Percentiles rank a stretch among this genome's conserved stretches.
Conservation (phyloP, 2,113 vertebrate species). For the Axis porcinus region DNA sequence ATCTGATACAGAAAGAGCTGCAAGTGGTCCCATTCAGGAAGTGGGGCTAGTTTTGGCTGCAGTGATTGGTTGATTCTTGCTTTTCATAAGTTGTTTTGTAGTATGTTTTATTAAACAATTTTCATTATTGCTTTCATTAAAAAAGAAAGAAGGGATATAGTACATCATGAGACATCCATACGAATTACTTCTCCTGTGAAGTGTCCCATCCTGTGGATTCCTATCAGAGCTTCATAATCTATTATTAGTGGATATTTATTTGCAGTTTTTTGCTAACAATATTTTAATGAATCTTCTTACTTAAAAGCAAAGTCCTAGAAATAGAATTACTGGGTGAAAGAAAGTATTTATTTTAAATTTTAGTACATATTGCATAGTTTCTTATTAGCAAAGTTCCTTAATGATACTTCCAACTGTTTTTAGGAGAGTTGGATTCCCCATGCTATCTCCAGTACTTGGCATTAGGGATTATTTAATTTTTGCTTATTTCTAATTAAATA, state of each 20-base stretch:
- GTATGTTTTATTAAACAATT: not conserved
- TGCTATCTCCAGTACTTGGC: not conserved
- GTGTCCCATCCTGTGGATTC: not conserved
- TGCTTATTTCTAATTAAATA: not conserved
- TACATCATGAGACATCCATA: not conserved
- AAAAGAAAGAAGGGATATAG: not conserved
- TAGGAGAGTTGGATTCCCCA: not conserved
- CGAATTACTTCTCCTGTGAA: not conserved
- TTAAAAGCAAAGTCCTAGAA: not conserved
- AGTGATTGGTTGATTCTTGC: not conserved
- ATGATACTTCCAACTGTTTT: not conserved
- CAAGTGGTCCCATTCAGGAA: not conserved
- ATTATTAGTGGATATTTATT: not conserved
- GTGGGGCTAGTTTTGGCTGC: not conserved
- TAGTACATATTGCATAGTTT: not conserved
- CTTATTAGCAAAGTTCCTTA: not conserved
- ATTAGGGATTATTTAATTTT: not conserved
- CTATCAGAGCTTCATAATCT: not conserved
- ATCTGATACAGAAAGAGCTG: not conserved
- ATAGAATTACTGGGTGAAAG: not conserved
- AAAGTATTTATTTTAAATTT: not conserved
- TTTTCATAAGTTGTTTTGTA: not conserved
- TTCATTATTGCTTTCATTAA: slow-evolving; percentile 2
- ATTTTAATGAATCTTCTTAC: not conserved
- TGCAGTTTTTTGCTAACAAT: not conserved